Percentiles rank a stretch among this genome's conserved stretches.
phyloP scores from a whole-genome alignment of 2,113 vertebrate species.

The Piprites chloris region DNA sequence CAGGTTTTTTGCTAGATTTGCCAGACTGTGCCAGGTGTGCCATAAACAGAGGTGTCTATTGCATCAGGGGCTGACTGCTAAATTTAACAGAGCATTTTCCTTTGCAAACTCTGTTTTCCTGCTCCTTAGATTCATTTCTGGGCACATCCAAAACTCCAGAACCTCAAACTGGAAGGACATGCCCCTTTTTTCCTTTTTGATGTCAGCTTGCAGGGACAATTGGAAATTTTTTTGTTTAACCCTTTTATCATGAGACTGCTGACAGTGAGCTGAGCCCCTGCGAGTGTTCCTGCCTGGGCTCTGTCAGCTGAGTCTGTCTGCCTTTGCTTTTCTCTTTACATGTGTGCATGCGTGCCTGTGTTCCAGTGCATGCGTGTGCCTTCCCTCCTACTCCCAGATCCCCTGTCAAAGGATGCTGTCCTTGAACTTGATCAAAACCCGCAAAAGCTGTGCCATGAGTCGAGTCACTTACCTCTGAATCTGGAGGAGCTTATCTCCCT shows the following conservation, averaged over 20 bases:
- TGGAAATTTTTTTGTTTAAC: not conserved
- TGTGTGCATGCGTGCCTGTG: accelerated
- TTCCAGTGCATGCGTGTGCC: accelerated
- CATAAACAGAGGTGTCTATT: not conserved
- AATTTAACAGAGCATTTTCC: not conserved
- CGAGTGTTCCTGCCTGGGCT: not conserved
- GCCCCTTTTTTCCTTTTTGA: not conserved
- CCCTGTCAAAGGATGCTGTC: conserved; percentile 41
- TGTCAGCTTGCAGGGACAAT: not conserved
- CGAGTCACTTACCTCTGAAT: conserved; percentile 66
- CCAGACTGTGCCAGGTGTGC: not conserved
- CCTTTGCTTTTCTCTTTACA: not conserved
- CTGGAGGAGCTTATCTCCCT: conserved; percentile 67
- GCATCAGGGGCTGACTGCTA: not conserved
- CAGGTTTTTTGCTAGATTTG: not conserved
- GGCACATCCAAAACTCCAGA: not conserved
- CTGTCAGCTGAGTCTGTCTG: not conserved
- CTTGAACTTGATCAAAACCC: conserved; percentile 73
- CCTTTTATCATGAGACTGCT: not conserved
- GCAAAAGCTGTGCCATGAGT: not conserved
- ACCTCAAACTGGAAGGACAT: not conserved
- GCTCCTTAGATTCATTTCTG: not conserved
- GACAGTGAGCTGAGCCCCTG: not conserved
- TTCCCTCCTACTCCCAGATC: not conserved
- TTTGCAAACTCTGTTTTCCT: not conserved